phyloP scores from a whole-genome alignment of 1,140 invertebrate genomes.

The Euura lappo region DNA sequence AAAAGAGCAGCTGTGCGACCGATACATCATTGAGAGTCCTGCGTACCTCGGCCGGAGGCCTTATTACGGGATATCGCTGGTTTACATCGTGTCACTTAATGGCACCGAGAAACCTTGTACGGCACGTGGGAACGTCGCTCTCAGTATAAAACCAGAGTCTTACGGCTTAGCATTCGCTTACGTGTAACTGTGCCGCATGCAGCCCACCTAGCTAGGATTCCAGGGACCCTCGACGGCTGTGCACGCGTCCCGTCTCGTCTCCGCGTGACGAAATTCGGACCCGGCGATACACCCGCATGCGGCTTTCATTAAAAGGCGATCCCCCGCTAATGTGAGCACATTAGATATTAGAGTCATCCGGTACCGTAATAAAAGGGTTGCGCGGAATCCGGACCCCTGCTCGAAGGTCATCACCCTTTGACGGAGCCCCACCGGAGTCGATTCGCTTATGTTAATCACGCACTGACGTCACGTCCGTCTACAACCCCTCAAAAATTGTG shows the following conservation, averaged over 20 bases:
- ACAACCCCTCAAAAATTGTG: slow-evolving; percentile 15
- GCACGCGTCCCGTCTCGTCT: no score
- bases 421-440: slow-evolving; percentile 15
- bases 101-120: slow-evolving; percentile 33
- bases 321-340: slow-evolving; percentile 46
- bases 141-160: background rate
- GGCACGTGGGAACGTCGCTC: slow-evolving; percentile 30
- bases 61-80: slow-evolving; percentile 34
- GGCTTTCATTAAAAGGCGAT: slow-evolving; percentile 1
- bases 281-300: background rate
- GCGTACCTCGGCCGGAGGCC: background rate
- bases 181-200: no score
- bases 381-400: background rate
- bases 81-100: slow-evolving; percentile 34
- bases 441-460: slow-evolving; percentile 42
- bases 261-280: background rate
- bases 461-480: slow-evolving; percentile 35
- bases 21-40: background rate
- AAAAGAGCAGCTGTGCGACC: background rate
- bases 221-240: background rate
- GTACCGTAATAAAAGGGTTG: slow-evolving; percentile 53
- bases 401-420: slow-evolving; percentile 9
- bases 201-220: no score
- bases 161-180: no score
- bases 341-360: slow-evolving; percentile 55